Percentiles rank a stretch among this genome's conserved stretches.
phyloP scores from a whole-genome alignment of 2,888 invertebrate species.

The Andrena bucephala region DNA sequence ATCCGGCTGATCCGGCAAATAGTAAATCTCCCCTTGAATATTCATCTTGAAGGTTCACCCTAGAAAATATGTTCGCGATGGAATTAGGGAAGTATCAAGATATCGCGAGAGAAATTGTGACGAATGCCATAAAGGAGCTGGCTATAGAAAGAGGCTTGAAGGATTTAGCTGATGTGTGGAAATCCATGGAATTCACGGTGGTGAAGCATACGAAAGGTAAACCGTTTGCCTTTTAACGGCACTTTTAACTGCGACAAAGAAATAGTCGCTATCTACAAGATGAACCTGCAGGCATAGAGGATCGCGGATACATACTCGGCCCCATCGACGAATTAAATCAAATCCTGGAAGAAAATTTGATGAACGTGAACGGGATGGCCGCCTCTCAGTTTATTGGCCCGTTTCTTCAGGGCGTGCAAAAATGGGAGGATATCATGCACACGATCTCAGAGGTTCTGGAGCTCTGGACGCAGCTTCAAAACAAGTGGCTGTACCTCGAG shows the following conservation, averaged over 20 bases:
- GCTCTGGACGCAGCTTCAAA: constrained; percentile 94
- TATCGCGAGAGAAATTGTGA: constrained; percentile 94
- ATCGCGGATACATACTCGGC: constrained; percentile 93
- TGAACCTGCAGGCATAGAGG: constrained; percentile 86
- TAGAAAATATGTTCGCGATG: constrained; percentile 97
- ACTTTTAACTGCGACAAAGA: not conserved
- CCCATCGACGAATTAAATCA: constrained; percentile 93
- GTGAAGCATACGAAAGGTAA: constrained; percentile 89
- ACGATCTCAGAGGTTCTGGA: constrained; percentile 94
- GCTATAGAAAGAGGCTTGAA: constrained; percentile 95
- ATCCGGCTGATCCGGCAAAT: not conserved
- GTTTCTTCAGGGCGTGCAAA: constrained; percentile 92
- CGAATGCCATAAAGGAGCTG: constrained; percentile 95
- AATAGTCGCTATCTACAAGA: not conserved
- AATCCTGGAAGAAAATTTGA: constrained; percentile 94
- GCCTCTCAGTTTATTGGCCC: constrained; percentile 96
- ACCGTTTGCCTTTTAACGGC: not conserved
- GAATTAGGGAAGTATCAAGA: constrained; percentile 94
- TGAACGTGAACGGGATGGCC: constrained; percentile 96
- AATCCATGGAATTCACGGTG: constrained; percentile 88
- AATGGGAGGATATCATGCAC: constrained; percentile 93
- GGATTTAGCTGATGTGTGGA: constrained; percentile 93
- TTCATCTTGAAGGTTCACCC: constrained; percentile 89
- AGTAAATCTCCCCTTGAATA: not conserved
- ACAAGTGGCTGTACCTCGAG: constrained; percentile 96